A percentile compares a stretch with the other conserved stretches of the same genome.
Conservation (phyloP, 2,113 vertebrate species). For the Psilopogon haemacephalus region DNA sequence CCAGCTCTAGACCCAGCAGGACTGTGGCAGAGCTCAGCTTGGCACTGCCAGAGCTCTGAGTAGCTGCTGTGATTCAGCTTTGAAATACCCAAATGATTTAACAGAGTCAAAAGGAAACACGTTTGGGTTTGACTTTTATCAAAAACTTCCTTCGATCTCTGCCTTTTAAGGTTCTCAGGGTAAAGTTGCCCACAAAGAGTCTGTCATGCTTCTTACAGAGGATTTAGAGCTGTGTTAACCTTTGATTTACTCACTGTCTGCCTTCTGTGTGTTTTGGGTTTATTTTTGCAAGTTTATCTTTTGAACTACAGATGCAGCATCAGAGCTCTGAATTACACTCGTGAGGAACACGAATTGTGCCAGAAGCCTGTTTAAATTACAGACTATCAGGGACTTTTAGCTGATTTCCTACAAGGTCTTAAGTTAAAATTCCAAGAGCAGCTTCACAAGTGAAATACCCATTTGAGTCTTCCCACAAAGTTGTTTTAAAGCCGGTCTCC, state of each 20-base stretch:
- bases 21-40: background rate
- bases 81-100: background rate
- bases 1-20: background rate
- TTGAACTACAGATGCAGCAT: conserved; percentile 3
- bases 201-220: background rate
- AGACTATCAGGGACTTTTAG: background rate
- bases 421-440: background rate
- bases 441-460: background rate
- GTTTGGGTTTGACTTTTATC: conserved; percentile 23
- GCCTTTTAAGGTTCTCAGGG: conserved; percentile 29
- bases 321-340: background rate
- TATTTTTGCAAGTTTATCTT: conserved; percentile 29
- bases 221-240: conserved; percentile 32
- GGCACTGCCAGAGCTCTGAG: fast-evolving
- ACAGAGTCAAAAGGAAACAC: background rate
- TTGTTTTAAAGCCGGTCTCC: background rate
- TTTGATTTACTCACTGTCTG: background rate
- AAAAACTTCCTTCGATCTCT: conserved; percentile 1
- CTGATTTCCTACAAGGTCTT: conserved; percentile 24
- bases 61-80: background rate
- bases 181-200: conserved; percentile 9
- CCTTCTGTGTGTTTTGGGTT: conserved; percentile 21
- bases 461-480: background rate
- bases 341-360: background rate
- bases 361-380: background rate